A percentile compares a stretch with the other conserved stretches of the same genome.
Evolutionary conservation across 2,797 vertebrate genomes (phyloP).

Genomic region (Crypturellus tataupa): DNA sequence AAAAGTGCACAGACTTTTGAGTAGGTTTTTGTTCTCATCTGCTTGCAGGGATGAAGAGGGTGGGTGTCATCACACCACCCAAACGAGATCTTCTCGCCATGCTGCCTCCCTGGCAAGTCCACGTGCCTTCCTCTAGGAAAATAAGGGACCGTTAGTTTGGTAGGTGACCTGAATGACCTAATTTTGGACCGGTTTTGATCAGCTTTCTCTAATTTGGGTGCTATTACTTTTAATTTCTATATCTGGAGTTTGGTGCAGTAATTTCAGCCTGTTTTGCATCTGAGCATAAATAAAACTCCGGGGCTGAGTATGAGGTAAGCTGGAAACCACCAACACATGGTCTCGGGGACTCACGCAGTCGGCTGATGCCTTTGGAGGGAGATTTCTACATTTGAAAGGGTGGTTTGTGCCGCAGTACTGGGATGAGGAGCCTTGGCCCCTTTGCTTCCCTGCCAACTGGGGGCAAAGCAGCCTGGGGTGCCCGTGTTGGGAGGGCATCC

Average conservation of each 20-base stretch:
- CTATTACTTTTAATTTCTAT: fast-evolving
- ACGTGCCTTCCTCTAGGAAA: background rate
- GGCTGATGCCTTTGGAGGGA: background rate
- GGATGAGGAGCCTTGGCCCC: background rate
- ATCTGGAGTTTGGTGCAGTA: fast-evolving
- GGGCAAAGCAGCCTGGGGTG: background rate
- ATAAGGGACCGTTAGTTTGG: fast-evolving
- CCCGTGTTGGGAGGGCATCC: background rate
- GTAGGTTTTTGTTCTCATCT: background rate
- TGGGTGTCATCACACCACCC: fast-evolving
- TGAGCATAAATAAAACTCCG: background rate
- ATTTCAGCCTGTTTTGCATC: background rate
- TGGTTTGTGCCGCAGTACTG: background rate
- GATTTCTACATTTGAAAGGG: background rate
- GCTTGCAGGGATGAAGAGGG: background rate
- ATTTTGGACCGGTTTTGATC: background rate
- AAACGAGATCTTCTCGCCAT: background rate
- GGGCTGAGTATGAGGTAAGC: background rate
- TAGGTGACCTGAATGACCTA: background rate
- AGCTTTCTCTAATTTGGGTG: background rate
- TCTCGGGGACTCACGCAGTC: background rate
- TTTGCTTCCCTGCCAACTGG: background rate
- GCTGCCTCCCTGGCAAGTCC: background rate
- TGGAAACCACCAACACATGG: background rate
- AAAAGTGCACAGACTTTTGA: fast-evolving